These are phyloP conservation scores for Tromatobia lineatoria DNA, from an alignment of 2,888 invertebrate genomes.

Conservation along the genomic window DNA sequence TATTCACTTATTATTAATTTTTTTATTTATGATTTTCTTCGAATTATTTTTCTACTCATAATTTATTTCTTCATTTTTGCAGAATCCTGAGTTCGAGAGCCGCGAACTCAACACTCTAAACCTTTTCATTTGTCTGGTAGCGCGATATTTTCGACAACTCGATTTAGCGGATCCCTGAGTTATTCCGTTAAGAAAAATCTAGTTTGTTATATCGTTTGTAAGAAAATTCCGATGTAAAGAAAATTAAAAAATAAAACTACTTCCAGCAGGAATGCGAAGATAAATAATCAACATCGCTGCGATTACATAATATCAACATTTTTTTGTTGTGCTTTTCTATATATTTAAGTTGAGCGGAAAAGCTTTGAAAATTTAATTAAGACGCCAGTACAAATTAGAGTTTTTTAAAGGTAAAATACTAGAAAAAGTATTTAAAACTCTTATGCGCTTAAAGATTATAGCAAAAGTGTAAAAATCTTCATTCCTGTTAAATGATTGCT, in stretches of 20 bases:
- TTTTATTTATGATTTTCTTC: not conserved
- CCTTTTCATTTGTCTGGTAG: conserved; percentile 91
- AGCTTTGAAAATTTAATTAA: too few relatives aligned
- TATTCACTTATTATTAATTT: conserved; percentile 25
- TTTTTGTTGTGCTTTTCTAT: too few relatives aligned
- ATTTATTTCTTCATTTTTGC: conserved; percentile 9
- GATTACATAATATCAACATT: too few relatives aligned
- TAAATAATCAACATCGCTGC: too few relatives aligned
- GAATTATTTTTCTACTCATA: not conserved
- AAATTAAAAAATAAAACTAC: conserved; percentile 20
- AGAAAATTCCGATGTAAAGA: conserved; percentile 74
- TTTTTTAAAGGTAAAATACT: too few relatives aligned
- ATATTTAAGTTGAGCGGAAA: too few relatives aligned
- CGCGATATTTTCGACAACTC: conserved; percentile 91
- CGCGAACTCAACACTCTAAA: conserved; percentile 88
- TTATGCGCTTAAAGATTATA: too few relatives aligned
- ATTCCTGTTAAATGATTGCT: too few relatives aligned
- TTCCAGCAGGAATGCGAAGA: not conserved
- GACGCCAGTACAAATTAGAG: too few relatives aligned
- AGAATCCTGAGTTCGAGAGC: conserved; percentile 79
- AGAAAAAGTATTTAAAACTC: too few relatives aligned
- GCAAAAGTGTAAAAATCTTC: too few relatives aligned
- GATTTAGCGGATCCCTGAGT: conserved; percentile 89
- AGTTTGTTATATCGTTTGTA: conserved; percentile 52
- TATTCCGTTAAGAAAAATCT: conserved; percentile 29